Evolutionary conservation across 2,113 vertebrate species (phyloP), one percentile per base, ranked within the genome.

Genomic region (Lycocorax pyrrhopterus): DNA sequence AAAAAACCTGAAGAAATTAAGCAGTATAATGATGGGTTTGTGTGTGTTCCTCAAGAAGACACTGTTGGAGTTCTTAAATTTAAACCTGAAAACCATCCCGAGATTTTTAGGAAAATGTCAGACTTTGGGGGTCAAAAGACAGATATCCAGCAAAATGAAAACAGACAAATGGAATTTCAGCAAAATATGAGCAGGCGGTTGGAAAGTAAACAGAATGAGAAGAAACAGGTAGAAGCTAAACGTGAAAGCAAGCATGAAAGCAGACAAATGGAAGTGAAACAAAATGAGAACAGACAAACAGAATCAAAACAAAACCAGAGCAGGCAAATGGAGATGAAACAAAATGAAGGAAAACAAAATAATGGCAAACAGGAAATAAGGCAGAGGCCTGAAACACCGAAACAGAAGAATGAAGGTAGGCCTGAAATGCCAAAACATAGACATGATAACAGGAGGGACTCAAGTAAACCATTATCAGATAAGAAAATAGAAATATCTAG

Each of bases 391-490:
- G 81, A 84, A 84, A 73, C 47, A 13, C 68, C n/a, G 0, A 84
- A 84, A 84, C 69, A 84, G 82, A 84, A 84, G 82, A 84, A 39
- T 39, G 82, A 84, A 84, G 49, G 49, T 15, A 74, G 97, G 19
- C 97, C 97, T 10, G 98, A 98, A 93, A 97, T 86, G 2, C 98
- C 97, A 73, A 98, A 97, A 97, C 97, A 98, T 90, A 98, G 98
- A 80, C 98, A 98, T 93, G 99, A 99, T 84, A 98, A 98, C 84
- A 98, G 98, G 85, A 98, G 97, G 33, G 99, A 99, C 90, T 97
- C 98, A 33, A 98, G 91, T 95, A 98, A 98, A 96, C 92, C 92
- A 39, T 97, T 97, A 56, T 94, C 98, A 58, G 98, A 99, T 43
- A 98, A 98, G 95, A 98, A 98, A 93, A 93, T 97, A 13, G 98